A percentile compares a stretch with the other conserved stretches of the same genome.
These are phyloP conservation scores for Psococerastis gibbosa DNA, from an alignment of 2,888 invertebrate species.

Conservation along the genomic window DNA sequence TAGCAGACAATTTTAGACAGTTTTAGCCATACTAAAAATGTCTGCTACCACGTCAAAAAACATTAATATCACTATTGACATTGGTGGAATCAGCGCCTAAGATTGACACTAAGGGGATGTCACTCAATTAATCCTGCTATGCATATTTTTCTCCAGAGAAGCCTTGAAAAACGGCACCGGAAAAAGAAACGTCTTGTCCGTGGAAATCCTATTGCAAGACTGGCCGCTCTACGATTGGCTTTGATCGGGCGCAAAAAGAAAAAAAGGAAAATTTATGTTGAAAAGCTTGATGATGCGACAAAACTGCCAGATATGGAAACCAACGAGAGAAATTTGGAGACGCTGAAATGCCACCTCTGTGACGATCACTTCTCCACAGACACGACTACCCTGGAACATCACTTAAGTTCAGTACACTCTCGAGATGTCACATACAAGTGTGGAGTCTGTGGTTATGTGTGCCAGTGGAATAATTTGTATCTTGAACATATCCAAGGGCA, in stretches of 20 bases:
- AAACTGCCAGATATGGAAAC: constrained; percentile 20
- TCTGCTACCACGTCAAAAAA: no score
- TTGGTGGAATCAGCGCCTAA: no score
- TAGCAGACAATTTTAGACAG: no score
- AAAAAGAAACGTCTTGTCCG: constrained; percentile 25
- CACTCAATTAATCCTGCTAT: no score
- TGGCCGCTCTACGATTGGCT: constrained; percentile 26
- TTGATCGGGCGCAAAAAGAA: constrained; percentile 15
- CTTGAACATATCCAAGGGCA: constrained; percentile 38
- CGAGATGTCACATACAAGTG: constrained; percentile 39
- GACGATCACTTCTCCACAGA: constrained; percentile 30
- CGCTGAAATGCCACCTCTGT: constrained; percentile 32
- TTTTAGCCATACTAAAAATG: no score
- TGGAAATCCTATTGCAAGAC: constrained; percentile 26
- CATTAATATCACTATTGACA: no score
- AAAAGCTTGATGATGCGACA: neutral
- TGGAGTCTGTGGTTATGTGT: constrained; percentile 39
- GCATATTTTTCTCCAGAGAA: no score
- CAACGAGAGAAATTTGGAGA: constrained; percentile 21
- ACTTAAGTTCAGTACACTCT: constrained; percentile 33
- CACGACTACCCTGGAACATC: constrained; percentile 31
- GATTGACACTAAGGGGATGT: no score
- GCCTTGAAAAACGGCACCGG: constrained; percentile 25
- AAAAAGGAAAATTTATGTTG: neutral
- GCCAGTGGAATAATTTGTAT: constrained; percentile 40